These are phyloP conservation scores for Muschampia plurimacula DNA, from an alignment of 2,888 invertebrate species.

Conservation along the genomic window DNA sequence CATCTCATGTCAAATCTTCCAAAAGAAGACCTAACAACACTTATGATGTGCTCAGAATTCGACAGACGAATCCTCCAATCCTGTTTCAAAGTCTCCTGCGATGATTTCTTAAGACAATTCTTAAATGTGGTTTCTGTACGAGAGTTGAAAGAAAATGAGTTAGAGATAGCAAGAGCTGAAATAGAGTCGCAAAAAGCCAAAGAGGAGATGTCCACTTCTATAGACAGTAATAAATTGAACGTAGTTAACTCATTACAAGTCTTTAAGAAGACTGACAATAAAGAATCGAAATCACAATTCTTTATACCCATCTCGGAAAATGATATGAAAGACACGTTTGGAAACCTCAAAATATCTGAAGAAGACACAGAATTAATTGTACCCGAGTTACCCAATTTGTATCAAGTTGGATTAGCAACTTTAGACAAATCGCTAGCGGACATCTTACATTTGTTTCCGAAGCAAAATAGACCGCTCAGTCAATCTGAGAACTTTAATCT, in stretches of 20 bases:
- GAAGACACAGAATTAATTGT: slow-evolving; percentile 68
- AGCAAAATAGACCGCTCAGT: slow-evolving; percentile 77
- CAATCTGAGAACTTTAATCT: slow-evolving; percentile 79
- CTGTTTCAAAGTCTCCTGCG: slow-evolving; percentile 80
- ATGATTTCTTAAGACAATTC: slow-evolving; percentile 76
- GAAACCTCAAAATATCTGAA: slow-evolving; percentile 71
- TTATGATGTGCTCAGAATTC: slow-evolving; percentile 79
- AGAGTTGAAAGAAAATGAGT: slow-evolving; percentile 71
- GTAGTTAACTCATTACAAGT: slow-evolving; percentile 74
- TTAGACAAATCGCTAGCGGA: slow-evolving; percentile 74
- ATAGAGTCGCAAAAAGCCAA: slow-evolving; percentile 58
- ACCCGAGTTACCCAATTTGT: slow-evolving; percentile 72
- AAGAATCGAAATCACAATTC: slow-evolving; percentile 80
- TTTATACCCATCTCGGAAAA: slow-evolving; percentile 76
- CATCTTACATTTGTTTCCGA: slow-evolving; percentile 74
- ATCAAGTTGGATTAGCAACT: slow-evolving; percentile 59
- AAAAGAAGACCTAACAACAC: slow-evolving; percentile 70
- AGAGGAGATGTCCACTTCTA: slow-evolving; percentile 70
- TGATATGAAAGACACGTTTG: slow-evolving; percentile 68
- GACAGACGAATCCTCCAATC: slow-evolving; percentile 80
- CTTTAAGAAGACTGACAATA: slow-evolving; percentile 75
- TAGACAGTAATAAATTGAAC: slow-evolving; percentile 77
- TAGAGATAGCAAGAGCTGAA: slow-evolving; percentile 63
- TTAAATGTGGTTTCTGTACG: slow-evolving; percentile 62
- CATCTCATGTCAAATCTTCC: slow-evolving; percentile 65